These are phyloP conservation scores for Sebastes diaconus DNA, from an alignment of 2,797 vertebrate species.

Conservation along the genomic window DNA sequence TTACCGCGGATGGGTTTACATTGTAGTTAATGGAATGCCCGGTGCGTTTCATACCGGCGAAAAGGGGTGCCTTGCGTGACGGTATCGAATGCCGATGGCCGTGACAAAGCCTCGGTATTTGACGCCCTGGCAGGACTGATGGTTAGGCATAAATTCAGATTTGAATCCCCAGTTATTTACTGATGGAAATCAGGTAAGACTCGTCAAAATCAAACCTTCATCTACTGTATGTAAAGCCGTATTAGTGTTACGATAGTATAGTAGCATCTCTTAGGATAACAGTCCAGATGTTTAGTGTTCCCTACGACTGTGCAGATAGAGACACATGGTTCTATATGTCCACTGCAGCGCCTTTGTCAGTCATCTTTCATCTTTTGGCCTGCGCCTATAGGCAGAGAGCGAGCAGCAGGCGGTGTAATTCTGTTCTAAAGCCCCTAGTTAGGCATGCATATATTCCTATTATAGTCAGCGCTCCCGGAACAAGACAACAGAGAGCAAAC, in stretches of 20 bases:
- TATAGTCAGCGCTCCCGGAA: constrained; percentile 78
- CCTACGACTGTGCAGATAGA: constrained; percentile 16
- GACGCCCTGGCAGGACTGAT: not conserved
- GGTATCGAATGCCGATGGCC: too few species aligned
- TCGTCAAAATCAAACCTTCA: not conserved
- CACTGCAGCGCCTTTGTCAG: constrained; percentile 59
- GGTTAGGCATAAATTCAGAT: not conserved
- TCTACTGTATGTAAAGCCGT: not conserved
- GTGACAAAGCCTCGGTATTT: too few species aligned
- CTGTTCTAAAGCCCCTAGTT: constrained; percentile 76
- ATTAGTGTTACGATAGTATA: not conserved
- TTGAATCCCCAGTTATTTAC: not conserved
- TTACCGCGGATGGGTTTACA: too few species aligned
- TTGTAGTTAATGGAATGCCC: too few species aligned
- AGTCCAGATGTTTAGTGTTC: not conserved
- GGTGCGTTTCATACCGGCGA: accelerated
- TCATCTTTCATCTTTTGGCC: constrained; percentile 71
- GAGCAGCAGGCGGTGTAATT: constrained; percentile 74
- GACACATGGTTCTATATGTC: constrained; percentile 49
- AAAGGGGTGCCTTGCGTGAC: too few species aligned
- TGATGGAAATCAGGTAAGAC: not conserved
- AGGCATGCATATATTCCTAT: constrained; percentile 82
- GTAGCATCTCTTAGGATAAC: not conserved
- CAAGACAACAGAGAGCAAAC: constrained; percentile 81
- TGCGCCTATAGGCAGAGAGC: constrained; percentile 67